Percentiles rank a stretch among this genome's conserved stretches.
Evolutionary conservation across 53 echinoderm and acorn worm genomes (phyloP).

Genomic region (Henricia sp.): DNA sequence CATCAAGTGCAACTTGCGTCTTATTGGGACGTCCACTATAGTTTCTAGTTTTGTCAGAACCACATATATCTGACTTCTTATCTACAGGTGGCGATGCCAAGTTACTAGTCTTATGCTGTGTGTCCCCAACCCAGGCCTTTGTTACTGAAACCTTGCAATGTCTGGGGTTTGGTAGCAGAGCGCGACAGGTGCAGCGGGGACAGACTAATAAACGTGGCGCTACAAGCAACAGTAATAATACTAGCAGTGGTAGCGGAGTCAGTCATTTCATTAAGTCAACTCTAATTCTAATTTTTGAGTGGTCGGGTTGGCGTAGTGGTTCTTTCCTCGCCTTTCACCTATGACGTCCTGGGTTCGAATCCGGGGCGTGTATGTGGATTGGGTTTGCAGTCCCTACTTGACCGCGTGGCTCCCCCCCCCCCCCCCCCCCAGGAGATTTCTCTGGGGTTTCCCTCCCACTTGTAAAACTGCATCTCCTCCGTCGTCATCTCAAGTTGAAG

Average conservation of each 20-base stretch:
- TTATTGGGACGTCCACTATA: neutral
- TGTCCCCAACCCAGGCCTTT: constrained; percentile 92
- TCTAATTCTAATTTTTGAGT: too few species aligned
- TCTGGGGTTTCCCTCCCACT: too few species aligned
- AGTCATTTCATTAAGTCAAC: constrained; percentile 6
- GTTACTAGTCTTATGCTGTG: constrained; percentile 92
- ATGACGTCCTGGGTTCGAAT: too few species aligned
- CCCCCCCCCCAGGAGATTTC: too few species aligned
- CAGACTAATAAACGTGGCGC: constrained; percentile 70
- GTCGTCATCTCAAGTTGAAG: too few species aligned
- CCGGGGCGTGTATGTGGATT: too few species aligned
- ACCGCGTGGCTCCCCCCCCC: too few species aligned
- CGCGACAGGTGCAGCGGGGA: constrained; percentile 93
- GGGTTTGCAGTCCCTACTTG: too few species aligned
- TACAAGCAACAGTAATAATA: neutral
- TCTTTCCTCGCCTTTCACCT: too few species aligned
- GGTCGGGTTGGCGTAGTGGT: too few species aligned
- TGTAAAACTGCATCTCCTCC: too few species aligned
- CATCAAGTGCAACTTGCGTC: constrained; percentile 88
- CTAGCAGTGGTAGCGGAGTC: neutral
- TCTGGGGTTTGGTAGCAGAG: constrained; percentile 92
- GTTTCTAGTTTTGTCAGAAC: neutral
- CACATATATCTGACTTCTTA: neutral
- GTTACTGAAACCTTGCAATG: constrained; percentile 93
- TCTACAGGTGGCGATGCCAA: constrained; percentile 92